These are phyloP conservation scores for Cephus pulcher DNA, from an alignment of 2,888 invertebrate genomes.

Conservation along the genomic window DNA sequence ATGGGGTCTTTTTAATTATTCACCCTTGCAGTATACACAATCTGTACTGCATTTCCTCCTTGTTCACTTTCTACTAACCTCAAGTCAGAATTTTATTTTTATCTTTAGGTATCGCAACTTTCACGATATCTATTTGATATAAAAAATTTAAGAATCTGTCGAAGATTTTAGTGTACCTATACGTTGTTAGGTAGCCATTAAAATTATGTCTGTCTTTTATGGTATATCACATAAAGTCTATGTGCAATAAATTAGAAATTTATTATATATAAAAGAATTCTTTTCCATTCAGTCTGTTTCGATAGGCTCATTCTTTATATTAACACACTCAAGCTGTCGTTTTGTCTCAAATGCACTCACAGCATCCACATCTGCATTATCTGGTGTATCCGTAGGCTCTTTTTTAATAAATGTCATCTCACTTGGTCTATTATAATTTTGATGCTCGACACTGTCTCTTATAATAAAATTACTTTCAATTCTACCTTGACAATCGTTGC, in stretches of 20 bases:
- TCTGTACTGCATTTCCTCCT: neutral
- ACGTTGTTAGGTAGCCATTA: neutral
- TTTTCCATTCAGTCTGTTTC: constrained; percentile 1
- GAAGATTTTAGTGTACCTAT: neutral
- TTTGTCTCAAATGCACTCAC: neutral
- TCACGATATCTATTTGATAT: neutral
- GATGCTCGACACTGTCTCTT: neutral
- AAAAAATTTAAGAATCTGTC: neutral
- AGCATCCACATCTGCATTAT: neutral
- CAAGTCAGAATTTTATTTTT: neutral
- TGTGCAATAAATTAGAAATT: constrained; percentile 3
- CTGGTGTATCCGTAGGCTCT: neutral
- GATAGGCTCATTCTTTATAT: neutral
- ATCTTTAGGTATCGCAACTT: neutral
- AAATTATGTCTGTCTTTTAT: neutral
- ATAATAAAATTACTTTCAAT: neutral
- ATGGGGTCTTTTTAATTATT: neutral
- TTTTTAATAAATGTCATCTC: neutral
- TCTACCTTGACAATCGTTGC: neutral
- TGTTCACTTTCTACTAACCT: neutral
- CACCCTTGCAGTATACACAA: neutral
- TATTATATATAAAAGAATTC: neutral
- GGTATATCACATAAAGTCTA: neutral
- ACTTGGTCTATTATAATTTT: neutral
- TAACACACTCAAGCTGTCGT: neutral